Base-by-base conservation (phyloP, 2,113 vertebrate species). In the Sialia sialis region DNA sequence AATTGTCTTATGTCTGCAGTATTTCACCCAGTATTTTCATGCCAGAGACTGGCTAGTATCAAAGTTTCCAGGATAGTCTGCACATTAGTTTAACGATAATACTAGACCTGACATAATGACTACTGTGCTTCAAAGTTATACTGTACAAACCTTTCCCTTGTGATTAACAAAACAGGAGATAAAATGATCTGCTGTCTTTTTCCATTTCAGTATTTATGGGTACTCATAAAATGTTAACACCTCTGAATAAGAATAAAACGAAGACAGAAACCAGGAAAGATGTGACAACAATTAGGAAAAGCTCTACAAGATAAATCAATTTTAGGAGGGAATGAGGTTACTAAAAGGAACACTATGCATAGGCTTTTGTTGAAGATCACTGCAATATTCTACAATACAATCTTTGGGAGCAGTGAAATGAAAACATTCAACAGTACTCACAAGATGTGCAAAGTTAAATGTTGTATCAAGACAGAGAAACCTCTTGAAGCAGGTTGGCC, bases 21-120 rank as follows among this genome's bases (percentile, higher is more conserved):
- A 44, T 60, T 89, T 95, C 92, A 87, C 72, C 66, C 62, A 82
- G 44, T 22, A 89, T 41, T 89, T 89, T 87, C 64, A 64, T 72
- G 72, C 49, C 77, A 94, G n/a, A 80, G 55, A 95, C 92, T 89
- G 90, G 81, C 34, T 72, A 87, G 54, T 56, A 91, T 93, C 60
- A 93, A 72, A 82, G 74, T 73, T 82, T 77, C 54, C 70, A 54
- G 66, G 48, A 87, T 6, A 60, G 70, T 72, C 62, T 82, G 81
- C 49, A 49, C n/a, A 55, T 80, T 52, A 66, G 70, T 81, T 89
- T 89, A 94, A 95, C 32, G 64, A 96, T 87, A 93, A 75, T 68
- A 60, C n/a, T 75, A 89, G 60, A 62, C 69, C 39, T 87, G 60
- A 79, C 73, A 79, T 38, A 89, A 82, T 26, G 58, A 75, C 62